These are phyloP conservation scores for Falco biarmicus DNA, from an alignment of 2,797 vertebrate species.

Conservation along the genomic window DNA sequence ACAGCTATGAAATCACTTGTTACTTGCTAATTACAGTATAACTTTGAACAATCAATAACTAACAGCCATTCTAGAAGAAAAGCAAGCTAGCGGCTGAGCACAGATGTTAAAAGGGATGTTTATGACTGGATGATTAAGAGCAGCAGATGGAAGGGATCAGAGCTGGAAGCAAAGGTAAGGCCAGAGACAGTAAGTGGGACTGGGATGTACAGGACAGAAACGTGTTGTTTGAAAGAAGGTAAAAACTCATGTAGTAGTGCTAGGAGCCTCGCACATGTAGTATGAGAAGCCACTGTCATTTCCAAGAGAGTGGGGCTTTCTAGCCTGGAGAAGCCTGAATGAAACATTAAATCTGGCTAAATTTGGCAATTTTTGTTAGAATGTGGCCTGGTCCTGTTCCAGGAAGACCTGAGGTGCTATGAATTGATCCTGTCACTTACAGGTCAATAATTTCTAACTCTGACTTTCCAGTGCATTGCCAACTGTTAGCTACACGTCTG, in stretches of 20 bases:
- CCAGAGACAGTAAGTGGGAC: neutral
- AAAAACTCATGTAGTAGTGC: neutral
- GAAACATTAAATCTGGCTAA: neutral
- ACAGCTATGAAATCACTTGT: neutral
- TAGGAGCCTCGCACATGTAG: neutral
- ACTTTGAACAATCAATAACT: neutral
- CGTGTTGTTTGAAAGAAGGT: neutral
- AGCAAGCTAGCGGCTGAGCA: neutral
- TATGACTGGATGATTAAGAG: neutral
- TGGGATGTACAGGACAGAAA: neutral
- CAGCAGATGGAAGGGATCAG: neutral
- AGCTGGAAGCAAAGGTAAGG: neutral
- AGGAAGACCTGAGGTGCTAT: neutral
- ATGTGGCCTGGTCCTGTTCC: neutral
- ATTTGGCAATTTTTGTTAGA: neutral
- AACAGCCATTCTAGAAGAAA: neutral
- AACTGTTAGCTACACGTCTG: neutral
- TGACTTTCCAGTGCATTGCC: neutral
- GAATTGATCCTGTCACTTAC: neutral
- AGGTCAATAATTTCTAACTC: neutral
- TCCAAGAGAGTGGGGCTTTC: neutral
- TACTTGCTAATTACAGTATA: neutral
- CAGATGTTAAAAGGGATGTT: neutral
- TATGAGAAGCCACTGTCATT: neutral
- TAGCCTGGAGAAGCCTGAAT: neutral